Evolutionary conservation across 2,113 vertebrate species (phyloP).

Genomic region (Tinamus guttatus): DNA sequence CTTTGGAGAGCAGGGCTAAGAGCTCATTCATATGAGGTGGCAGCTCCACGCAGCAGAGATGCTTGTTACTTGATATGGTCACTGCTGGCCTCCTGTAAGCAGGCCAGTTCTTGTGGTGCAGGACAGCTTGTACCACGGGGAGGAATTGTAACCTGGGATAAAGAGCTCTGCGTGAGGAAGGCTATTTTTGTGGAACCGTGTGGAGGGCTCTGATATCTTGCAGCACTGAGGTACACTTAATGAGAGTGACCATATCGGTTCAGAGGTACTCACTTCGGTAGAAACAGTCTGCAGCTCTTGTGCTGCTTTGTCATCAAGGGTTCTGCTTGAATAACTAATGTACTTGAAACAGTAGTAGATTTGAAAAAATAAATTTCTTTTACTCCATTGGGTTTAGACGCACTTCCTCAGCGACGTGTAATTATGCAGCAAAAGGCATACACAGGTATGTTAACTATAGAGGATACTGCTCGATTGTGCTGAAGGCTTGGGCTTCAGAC

Average conservation of each 20-base stretch:
- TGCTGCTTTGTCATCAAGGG: neutral
- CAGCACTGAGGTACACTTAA: neutral
- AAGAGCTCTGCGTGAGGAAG: neutral
- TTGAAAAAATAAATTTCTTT: neutral
- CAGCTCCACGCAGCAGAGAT: neutral
- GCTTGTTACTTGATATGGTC: neutral
- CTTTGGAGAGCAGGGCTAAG: neutral
- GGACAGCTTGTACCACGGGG: slow-evolving; percentile 13
- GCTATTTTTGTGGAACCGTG: slow-evolving; percentile 18
- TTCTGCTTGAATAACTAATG: neutral
- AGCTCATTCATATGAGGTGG: neutral
- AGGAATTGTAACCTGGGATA: neutral
- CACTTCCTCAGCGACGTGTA: fast-evolving
- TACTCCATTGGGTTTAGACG: neutral
- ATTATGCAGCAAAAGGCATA: neutral
- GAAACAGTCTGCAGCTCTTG: neutral
- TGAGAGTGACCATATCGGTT: neutral
- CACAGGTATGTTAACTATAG: neutral
- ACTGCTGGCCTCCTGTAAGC: neutral
- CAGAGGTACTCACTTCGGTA: neutral
- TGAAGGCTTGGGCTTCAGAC: neutral
- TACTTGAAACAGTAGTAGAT: neutral
- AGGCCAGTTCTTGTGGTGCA: neutral
- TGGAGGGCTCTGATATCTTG: slow-evolving; percentile 7
- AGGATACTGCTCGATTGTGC: neutral